phyloP scores from a whole-genome alignment of 2,797 vertebrate species.

The Gallirallus australis region DNA sequence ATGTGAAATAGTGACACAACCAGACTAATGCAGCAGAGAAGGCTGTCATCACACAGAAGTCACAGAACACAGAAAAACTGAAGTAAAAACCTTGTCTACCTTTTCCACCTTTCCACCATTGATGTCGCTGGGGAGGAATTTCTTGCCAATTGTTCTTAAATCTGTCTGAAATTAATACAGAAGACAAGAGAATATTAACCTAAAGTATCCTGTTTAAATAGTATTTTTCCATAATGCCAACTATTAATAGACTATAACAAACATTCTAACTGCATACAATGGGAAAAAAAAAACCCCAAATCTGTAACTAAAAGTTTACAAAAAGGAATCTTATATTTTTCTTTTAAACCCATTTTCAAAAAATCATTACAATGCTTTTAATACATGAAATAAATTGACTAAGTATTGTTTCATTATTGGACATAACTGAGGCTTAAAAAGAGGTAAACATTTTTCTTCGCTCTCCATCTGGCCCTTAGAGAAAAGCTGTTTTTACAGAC shows the following conservation, averaged over 20 bases:
- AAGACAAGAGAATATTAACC: slow-evolving; percentile 52
- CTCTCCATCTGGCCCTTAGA: background rate
- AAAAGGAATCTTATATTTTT: background rate
- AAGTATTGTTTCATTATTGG: background rate
- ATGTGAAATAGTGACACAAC: background rate
- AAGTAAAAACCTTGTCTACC: slow-evolving; percentile 78
- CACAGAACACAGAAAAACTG: background rate
- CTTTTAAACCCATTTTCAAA: background rate
- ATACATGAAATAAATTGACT: background rate
- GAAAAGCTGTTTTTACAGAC: background rate
- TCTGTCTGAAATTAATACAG: slow-evolving; percentile 88
- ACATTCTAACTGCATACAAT: background rate
- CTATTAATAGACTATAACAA: background rate
- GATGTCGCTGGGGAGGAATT: slow-evolving; percentile 91
- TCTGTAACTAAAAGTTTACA: background rate
- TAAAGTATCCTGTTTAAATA: background rate
- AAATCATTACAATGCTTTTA: background rate
- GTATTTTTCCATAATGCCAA: background rate
- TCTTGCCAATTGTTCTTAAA: slow-evolving; percentile 93
- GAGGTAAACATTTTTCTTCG: background rate
- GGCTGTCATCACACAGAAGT: background rate
- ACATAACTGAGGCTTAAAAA: background rate
- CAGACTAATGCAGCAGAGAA: background rate
- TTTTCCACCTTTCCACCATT: slow-evolving; percentile 95
- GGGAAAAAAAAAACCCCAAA: background rate